Percentiles rank a stretch among this genome's conserved stretches.
phyloP scores from a whole-genome alignment of 2,888 invertebrate genomes.

The Rotaria socialis region DNA sequence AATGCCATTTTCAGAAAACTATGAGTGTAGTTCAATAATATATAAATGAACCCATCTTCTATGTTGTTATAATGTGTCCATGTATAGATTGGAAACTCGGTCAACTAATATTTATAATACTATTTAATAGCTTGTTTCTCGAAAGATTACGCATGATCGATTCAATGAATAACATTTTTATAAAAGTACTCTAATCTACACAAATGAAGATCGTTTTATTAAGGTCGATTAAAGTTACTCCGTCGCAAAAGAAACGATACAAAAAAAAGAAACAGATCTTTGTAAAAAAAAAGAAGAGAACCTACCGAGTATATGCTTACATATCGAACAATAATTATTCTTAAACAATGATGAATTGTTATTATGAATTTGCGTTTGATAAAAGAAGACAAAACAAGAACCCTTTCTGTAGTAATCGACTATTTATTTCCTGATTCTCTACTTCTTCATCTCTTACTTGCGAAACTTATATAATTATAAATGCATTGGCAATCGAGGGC shows the following conservation, averaged over 20 bases:
- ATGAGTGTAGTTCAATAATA: too few relatives aligned
- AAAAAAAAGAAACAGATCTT: too few relatives aligned
- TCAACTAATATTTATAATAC: neutral
- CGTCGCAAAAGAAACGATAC: too few relatives aligned
- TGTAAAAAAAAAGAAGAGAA: neutral
- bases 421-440: neutral
- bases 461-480: neutral
- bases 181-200: neutral
- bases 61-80: too few relatives aligned
- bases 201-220: neutral
- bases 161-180: neutral
- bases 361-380: neutral
- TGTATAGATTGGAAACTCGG: too few relatives aligned
- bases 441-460: neutral
- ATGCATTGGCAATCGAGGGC: neutral
- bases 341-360: neutral
- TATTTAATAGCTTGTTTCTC: neutral
- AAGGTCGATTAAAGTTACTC: too few relatives aligned
- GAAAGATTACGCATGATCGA: neutral
- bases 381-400: neutral
- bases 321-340: neutral
- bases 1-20: too few relatives aligned
- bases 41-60: too few relatives aligned
- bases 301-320: neutral
- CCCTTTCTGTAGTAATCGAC: neutral